Evolutionary conservation across 2,888 invertebrate genomes (phyloP).

Genomic region (Brachyopa scutellaris): DNA sequence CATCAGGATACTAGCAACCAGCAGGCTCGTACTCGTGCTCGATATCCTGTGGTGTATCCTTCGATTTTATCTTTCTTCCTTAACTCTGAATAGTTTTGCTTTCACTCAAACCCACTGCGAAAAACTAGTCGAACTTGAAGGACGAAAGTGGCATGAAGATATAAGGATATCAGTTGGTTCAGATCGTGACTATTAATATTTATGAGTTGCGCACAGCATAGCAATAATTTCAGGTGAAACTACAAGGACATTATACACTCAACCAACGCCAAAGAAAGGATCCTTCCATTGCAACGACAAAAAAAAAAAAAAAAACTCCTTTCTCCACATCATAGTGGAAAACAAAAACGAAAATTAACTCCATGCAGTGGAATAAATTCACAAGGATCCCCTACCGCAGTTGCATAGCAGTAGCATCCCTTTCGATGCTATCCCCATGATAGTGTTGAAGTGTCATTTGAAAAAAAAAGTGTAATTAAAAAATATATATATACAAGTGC

Average conservation of each 20-base stretch:
- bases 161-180: conserved; percentile 62
- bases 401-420: conserved; percentile 42
- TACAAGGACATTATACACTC: conserved; percentile 1
- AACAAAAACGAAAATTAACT: conserved; percentile 42
- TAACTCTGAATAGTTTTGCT: conserved; percentile 14
- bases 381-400: conserved; percentile 52
- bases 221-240: conserved; percentile 57
- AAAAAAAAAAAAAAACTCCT: conserved; percentile 9
- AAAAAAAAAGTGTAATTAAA: conserved; percentile 60
- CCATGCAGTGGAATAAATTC: conserved; percentile 70
- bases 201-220: conserved; percentile 68
- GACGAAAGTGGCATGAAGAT: conserved; percentile 11
- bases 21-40: no score
- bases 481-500: conserved; percentile 47
- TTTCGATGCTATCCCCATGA: conserved; percentile 53
- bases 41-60: no score
- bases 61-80: not conserved
- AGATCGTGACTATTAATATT: conserved; percentile 72
- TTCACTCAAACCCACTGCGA: not conserved
- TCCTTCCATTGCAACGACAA: conserved; percentile 8
- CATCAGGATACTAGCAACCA: not conserved
- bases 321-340: conserved; percentile 28
- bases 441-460: conserved; percentile 57
- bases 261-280: conserved; percentile 30
- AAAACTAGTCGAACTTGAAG: conserved; percentile 23